Percentiles rank a stretch among this genome's conserved stretches.
Conservation (phyloP, 2,113 vertebrate genomes). For the Python bivittatus region DNA sequence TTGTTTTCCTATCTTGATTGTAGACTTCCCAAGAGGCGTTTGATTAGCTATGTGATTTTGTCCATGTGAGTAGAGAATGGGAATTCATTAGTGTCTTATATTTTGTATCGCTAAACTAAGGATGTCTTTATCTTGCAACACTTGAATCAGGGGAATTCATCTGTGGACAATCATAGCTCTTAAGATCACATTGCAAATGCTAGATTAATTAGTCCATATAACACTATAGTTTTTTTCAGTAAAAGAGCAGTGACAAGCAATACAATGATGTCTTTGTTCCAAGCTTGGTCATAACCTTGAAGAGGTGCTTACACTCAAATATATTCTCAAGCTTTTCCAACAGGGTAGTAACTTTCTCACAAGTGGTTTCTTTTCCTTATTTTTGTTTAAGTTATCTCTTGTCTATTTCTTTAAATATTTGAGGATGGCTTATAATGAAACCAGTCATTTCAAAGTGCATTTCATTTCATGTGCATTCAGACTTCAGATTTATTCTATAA, state of each 20-base stretch:
- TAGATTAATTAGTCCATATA: background rate
- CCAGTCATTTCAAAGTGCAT: background rate
- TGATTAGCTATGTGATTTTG: background rate
- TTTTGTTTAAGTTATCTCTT: background rate
- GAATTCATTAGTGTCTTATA: background rate
- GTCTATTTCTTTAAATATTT: background rate
- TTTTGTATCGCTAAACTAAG: background rate
- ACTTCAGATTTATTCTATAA: no score
- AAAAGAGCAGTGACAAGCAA: background rate
- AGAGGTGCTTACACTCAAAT: background rate
- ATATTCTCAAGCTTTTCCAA: background rate
- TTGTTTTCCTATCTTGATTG: background rate
- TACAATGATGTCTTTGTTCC: background rate
- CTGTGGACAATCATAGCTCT: background rate
- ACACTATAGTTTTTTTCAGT: background rate
- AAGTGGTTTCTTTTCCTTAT: background rate
- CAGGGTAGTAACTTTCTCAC: background rate
- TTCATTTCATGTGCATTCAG: background rate
- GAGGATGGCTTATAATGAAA: background rate
- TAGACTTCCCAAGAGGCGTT: background rate
- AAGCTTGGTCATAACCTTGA: background rate
- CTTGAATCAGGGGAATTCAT: background rate
- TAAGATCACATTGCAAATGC: background rate
- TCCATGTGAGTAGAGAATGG: background rate
- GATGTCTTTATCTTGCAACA: background rate